A percentile compares a stretch with the other conserved stretches of the same genome.
Conservation (phyloP, 2,888 invertebrate genomes). For the Oxystoma pomonae region DNA sequence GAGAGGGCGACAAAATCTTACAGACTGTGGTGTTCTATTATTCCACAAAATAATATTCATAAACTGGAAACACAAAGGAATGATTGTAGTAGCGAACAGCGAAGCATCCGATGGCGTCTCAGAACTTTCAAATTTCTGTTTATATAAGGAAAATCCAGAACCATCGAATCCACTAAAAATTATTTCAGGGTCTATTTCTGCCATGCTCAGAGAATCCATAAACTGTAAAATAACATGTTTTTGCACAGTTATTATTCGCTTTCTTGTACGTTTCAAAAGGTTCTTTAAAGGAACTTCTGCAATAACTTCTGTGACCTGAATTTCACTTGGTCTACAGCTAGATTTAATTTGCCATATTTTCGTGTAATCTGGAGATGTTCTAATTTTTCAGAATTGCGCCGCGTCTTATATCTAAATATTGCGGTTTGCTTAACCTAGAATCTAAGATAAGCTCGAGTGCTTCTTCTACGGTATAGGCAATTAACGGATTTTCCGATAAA, state of each 20-base stretch:
- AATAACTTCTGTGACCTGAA: not conserved
- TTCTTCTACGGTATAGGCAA: constrained; percentile 2
- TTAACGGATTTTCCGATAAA: not conserved
- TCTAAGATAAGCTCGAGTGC: constrained; percentile 4
- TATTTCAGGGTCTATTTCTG: constrained; percentile 4
- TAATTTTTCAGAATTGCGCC: constrained; percentile 3
- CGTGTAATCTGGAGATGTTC: constrained; percentile 4
- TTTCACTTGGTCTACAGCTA: constrained; percentile 1
- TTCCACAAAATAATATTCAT: constrained; percentile 3
- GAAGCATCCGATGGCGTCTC: constrained; percentile 1
- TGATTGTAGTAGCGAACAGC: constrained; percentile 5
- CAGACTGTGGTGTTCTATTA: constrained; percentile 7
- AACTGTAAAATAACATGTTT: constrained; percentile 1
- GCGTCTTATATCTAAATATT: constrained; percentile 5
- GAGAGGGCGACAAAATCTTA: constrained; percentile 6
- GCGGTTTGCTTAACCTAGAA: constrained; percentile 3
- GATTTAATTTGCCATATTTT: constrained; percentile 4
- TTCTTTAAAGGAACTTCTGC: constrained; percentile 6
- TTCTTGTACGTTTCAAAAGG: constrained; percentile 2
- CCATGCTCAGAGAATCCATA: constrained; percentile 1
- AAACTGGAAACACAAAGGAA: constrained; percentile 4
- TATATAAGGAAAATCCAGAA: constrained; percentile 2
- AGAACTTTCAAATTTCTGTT: constrained; percentile 1
- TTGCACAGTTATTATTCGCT: constrained; percentile 1
- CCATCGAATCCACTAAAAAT: constrained; percentile 6